Evolutionary conservation across 2,113 vertebrate species (phyloP), one percentile per base, ranked within the genome.

Genomic region (Chloebia gouldiae): DNA sequence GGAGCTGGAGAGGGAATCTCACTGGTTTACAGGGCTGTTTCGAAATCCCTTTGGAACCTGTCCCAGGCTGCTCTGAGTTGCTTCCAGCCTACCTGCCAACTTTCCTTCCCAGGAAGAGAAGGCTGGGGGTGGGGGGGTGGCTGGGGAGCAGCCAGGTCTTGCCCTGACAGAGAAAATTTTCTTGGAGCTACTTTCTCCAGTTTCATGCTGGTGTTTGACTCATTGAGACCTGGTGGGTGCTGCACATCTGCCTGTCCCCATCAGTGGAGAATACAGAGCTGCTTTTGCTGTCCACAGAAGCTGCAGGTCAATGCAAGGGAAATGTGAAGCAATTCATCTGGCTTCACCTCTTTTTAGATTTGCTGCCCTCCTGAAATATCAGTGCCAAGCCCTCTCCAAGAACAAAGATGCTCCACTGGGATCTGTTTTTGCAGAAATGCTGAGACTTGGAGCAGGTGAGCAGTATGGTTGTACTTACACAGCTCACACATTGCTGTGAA

Each of bases 1-100:
- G 76, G 96, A 97, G 88, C 80, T 7, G 57, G 7, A 88, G 61
- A 69, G 71, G 69, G 57, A 93, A 78, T 60, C 33, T 71, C 91
- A 35, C 81, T 72, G 56, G 2, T 42, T 89, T 91, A 77, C 86
- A 57, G 71, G 68, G n/a, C 13, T 91, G 4, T 89, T 91, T 89
- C 1, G 0, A 96, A 96, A 96, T 47, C 14, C 28, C 42, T 4
- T 53, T 88, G 72, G 86, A 92, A 79, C 35, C 39, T 64, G 81
- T 73, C 92, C 75, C 82, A 47, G 54, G 42, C 1, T 3, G 40
- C 37, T 87, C 81, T 78, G 81, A 89, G 39, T 81, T 45, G 33
- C 81, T 94, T 42, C 73, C 78, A 75, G 51, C 57, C 50, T 3
- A 15, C 73, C 77, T 94, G 73, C 64, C 81, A 93, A 85, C 73